Evolutionary conservation across 2,888 invertebrate species (phyloP).

Genomic region (Agrotis clavis): DNA sequence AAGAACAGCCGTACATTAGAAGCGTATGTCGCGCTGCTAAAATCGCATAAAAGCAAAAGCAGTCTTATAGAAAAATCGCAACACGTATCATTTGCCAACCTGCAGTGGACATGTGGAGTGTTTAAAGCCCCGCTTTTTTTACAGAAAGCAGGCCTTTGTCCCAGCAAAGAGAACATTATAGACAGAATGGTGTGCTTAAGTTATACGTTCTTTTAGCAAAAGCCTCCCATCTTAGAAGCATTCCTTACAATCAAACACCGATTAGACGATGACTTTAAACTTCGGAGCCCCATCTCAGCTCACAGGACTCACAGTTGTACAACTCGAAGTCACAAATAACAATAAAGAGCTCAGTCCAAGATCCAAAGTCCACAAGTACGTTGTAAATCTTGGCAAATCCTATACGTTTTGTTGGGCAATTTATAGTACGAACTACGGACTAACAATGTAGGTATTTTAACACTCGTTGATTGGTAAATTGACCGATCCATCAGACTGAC

Average conservation of each 20-base stretch:
- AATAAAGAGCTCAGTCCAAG: constrained; percentile 38
- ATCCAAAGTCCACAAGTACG: constrained; percentile 39
- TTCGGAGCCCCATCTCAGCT: constrained; percentile 22
- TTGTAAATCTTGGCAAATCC: constrained; percentile 41
- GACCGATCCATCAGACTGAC: constrained; percentile 56
- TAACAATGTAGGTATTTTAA: constrained; percentile 47
- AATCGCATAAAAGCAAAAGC: too few species aligned
- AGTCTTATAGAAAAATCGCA: too few species aligned
- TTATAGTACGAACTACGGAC: constrained; percentile 40
- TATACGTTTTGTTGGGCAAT: constrained; percentile 48
- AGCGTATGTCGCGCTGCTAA: too few species aligned
- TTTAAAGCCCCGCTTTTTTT: too few species aligned
- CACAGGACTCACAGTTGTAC: constrained; percentile 22
- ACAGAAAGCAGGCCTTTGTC: too few species aligned
- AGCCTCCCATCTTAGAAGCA: constrained; percentile 20
- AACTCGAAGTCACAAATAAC: constrained; percentile 51
- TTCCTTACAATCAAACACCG: constrained; percentile 37
- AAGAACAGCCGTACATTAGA: too few species aligned
- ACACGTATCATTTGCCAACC: too few species aligned
- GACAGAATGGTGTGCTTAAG: too few species aligned
- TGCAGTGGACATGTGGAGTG: too few species aligned
- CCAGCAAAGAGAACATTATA: too few species aligned
- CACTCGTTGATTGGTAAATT: constrained; percentile 61
- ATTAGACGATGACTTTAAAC: constrained; percentile 24
- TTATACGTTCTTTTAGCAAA: too few species aligned